phyloP scores from a whole-genome alignment of 2,797 vertebrate species.

The Phataginus tetradactyla region DNA sequence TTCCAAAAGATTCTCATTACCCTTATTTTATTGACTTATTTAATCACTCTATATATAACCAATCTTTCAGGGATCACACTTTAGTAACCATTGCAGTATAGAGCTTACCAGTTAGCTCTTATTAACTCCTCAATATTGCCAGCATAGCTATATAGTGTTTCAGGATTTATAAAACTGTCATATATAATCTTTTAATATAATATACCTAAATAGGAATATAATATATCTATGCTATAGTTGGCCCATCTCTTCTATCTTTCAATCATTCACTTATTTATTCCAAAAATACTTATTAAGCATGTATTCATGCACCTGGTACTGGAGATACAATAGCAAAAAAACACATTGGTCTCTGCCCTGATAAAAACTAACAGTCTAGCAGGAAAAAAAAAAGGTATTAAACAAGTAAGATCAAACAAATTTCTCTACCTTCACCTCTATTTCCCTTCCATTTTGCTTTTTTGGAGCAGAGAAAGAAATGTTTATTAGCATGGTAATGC shows the following conservation, averaged over 20 bases:
- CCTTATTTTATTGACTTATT: no score
- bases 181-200: constrained; percentile 3
- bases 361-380: not conserved
- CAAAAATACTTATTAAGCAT: not conserved
- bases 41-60: no score
- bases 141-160: not conserved
- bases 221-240: not conserved
- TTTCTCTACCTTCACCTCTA: not conserved
- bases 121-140: not conserved
- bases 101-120: not conserved
- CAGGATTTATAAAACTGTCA: not conserved
- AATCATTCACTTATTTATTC: not conserved
- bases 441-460: not conserved
- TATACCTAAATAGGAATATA: not conserved
- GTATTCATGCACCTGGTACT: not conserved
- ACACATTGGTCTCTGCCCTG: not conserved
- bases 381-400: not conserved
- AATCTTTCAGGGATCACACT: not conserved
- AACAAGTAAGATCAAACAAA: not conserved
- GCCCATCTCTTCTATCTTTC: not conserved
- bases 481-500: not conserved
- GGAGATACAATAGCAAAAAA: not conserved
- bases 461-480: not conserved
- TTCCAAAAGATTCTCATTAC: no score
- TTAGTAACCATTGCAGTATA: not conserved